Evolutionary conservation across 2,797 vertebrate species (phyloP), one percentile per base, ranked within the genome.

Genomic region (Enteromius paludinosus): DNA sequence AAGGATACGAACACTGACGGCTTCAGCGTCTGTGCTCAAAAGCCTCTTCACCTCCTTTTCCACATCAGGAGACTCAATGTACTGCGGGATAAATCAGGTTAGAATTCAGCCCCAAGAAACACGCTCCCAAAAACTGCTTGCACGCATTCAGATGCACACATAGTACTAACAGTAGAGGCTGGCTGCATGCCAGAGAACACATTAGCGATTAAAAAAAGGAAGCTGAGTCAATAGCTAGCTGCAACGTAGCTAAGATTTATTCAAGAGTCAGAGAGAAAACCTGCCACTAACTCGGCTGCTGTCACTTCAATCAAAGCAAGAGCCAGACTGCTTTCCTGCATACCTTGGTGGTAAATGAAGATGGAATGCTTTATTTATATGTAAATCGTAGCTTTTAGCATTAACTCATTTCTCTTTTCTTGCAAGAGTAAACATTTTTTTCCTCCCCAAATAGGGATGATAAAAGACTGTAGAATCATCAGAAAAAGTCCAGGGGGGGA

Each of bases 41-140:
- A 99, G 92, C 87, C 96, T 96, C 85, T 97, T 99, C 91, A 99
- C 96, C 90, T 99, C 97, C 85, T 98, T 98, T 87, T 99, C 97
- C 90, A 99, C 97, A 84, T 97, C 96, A 87, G 97, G 96, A 90
- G 97, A 97, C 77, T 97, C 97, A 10, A 95, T 95, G 86, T 95
- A 96, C 96, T 99, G 92, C 35, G 83, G 74, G 78, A 89, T 12
- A 87, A 83, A 79, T 81, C 0, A 87, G 61, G 30, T 83, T 87
- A 76, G 30, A 81, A n/a, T 85, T 18, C 11, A 73, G 2, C 28
- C 47, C 35, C 17, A 45, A 25, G 30, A 9, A 76, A 65, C 14
- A 30, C 8, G 1, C 14, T 17, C 41, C 25, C 18, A 62, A 81
- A 71, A 77, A 66, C 17, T 23, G 61, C 61, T 86, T 69, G 64